These are phyloP conservation scores for Augochlora pura DNA, from an alignment of 1,140 invertebrate genomes.

Conservation along the genomic window DNA sequence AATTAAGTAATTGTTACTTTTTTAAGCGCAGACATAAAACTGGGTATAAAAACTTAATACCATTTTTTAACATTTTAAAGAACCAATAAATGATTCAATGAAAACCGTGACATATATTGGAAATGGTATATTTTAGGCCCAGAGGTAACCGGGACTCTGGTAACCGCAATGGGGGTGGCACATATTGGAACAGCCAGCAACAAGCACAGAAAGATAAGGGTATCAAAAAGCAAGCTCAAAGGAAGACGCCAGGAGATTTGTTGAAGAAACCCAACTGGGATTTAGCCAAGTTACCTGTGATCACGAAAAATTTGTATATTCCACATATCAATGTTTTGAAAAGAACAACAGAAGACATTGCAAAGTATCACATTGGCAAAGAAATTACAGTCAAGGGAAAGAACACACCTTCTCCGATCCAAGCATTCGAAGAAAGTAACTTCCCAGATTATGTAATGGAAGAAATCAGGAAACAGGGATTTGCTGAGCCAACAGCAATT, in stretches of 20 bases:
- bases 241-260: constrained; percentile 87
- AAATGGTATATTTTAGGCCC: constrained; percentile 68
- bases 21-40: too few species aligned
- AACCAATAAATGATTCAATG: too few species aligned
- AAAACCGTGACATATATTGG: neutral
- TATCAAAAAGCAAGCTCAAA: constrained; percentile 73
- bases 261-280: constrained; percentile 94
- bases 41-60: too few species aligned
- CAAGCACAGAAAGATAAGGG: constrained; percentile 71
- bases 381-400: constrained; percentile 94
- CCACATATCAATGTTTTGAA: constrained; percentile 89
- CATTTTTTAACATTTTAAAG: too few species aligned
- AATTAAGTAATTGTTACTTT: too few species aligned
- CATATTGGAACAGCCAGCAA: constrained; percentile 78
- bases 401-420: constrained; percentile 91
- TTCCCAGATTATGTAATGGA: constrained; percentile 92
- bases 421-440: constrained; percentile 93
- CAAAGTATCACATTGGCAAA: constrained; percentile 86
- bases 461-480: constrained; percentile 91
- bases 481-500: constrained; percentile 92
- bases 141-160: constrained; percentile 75
- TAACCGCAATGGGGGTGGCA: constrained; percentile 72
- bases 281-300: constrained; percentile 86
- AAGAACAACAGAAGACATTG: constrained; percentile 87
- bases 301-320: constrained; percentile 95